A percentile compares a stretch with the other conserved stretches of the same genome.
These are phyloP conservation scores for Plebejus anna DNA, from an alignment of 2,888 invertebrate genomes.

Conservation along the genomic window DNA sequence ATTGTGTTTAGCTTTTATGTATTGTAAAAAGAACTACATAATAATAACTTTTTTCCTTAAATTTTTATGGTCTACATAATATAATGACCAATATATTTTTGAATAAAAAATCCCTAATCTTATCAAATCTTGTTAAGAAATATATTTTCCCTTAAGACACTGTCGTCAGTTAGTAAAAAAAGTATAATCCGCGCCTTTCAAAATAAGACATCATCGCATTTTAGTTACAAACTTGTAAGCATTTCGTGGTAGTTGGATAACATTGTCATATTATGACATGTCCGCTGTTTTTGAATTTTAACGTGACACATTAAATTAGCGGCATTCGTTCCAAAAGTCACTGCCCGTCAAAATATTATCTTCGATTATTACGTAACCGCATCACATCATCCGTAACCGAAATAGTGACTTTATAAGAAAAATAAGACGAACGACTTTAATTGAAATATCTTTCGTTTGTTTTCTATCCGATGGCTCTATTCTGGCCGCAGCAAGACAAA, in stretches of 20 bases:
- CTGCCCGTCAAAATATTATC: too few relatives aligned
- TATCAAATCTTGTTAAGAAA: too few relatives aligned
- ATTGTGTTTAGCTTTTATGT: neutral
- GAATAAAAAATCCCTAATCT: too few relatives aligned
- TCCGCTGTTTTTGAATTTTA: too few relatives aligned
- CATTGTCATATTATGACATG: neutral
- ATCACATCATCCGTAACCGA: neutral
- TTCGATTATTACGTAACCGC: too few relatives aligned
- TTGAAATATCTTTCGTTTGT: neutral
- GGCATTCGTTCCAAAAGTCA: neutral
- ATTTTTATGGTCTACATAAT: too few relatives aligned
- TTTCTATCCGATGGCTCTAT: constrained; percentile 17
- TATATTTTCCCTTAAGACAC: too few relatives aligned
- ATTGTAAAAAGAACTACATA: neutral
- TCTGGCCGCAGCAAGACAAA: constrained; percentile 51
- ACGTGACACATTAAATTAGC: neutral
- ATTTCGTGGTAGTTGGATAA: neutral
- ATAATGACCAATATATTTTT: too few relatives aligned
- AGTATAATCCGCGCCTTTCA: too few relatives aligned
- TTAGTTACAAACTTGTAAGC: neutral
- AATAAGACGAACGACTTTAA: neutral
- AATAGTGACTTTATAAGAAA: neutral
- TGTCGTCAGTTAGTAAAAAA: too few relatives aligned
- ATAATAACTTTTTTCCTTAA: neutral
- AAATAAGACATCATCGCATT: too few relatives aligned